phyloP scores from a whole-genome alignment of 2,797 vertebrate genomes.

The Rhabdomys pumilio region DNA sequence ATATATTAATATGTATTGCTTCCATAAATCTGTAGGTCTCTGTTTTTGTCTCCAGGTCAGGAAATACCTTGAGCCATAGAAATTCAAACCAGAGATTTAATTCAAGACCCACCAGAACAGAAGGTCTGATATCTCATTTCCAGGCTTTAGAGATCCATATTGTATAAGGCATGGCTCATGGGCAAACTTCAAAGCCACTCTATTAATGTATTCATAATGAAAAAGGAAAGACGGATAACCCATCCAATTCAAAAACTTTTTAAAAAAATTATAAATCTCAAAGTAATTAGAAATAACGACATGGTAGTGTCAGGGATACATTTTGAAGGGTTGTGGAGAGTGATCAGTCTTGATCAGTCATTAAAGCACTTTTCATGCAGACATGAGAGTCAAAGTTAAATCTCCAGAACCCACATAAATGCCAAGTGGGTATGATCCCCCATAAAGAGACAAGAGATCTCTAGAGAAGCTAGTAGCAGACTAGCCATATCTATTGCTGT shows the following conservation, averaged over 20 bases:
- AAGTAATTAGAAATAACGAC: conserved; percentile 14
- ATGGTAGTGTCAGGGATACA: background rate
- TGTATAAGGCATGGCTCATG: background rate
- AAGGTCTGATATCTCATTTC: background rate
- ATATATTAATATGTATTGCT: background rate
- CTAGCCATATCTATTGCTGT: background rate
- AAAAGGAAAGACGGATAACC: conserved; percentile 9
- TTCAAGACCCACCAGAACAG: conserved; percentile 20
- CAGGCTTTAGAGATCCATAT: conserved; percentile 27
- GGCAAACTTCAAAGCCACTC: conserved; percentile 18
- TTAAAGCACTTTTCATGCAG: background rate
- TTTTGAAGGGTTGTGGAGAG: background rate
- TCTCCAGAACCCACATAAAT: background rate
- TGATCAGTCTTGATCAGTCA: background rate
- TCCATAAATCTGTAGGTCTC: background rate
- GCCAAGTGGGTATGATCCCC: background rate
- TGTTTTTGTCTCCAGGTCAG: background rate
- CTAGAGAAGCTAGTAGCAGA: background rate
- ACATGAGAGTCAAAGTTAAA: background rate
- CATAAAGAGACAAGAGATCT: background rate
- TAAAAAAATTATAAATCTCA: background rate
- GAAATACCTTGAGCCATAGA: background rate
- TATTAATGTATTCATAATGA: background rate
- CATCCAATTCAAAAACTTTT: conserved; percentile 19
- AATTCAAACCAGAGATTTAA: background rate